Percentiles rank a stretch among this genome's conserved stretches.
Conservation (phyloP, 2,797 vertebrate genomes). For the Leptodactylus fallax region DNA sequence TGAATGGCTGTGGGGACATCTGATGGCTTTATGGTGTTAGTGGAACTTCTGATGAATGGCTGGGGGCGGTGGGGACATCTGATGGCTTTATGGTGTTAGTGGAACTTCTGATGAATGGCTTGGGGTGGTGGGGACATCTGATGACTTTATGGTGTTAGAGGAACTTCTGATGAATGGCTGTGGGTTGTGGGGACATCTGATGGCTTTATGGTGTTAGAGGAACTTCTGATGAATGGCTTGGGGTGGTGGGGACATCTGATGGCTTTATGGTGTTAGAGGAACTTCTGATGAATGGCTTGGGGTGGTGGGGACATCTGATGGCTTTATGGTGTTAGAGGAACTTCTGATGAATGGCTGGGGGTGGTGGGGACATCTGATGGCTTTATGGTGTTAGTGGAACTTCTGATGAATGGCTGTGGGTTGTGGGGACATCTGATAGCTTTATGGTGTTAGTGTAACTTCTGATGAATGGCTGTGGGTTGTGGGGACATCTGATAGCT, state of each 20-base stretch:
- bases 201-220: background rate
- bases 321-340: no score
- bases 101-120: background rate
- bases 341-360: background rate
- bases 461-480: no score
- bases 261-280: background rate
- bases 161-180: no score
- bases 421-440: no score
- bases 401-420: background rate
- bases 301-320: background rate
- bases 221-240: background rate
- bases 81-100: background rate
- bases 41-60: no score
- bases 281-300: background rate
- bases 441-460: no score
- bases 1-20: no score
- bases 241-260: background rate
- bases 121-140: no score
- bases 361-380: background rate
- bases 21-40: no score
- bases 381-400: no score
- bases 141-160: no score
- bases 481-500: no score
- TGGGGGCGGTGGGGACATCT: background rate
- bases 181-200: background rate